phyloP scores from a whole-genome alignment of 2,888 invertebrate genomes.

The Silvanus unidentatus region DNA sequence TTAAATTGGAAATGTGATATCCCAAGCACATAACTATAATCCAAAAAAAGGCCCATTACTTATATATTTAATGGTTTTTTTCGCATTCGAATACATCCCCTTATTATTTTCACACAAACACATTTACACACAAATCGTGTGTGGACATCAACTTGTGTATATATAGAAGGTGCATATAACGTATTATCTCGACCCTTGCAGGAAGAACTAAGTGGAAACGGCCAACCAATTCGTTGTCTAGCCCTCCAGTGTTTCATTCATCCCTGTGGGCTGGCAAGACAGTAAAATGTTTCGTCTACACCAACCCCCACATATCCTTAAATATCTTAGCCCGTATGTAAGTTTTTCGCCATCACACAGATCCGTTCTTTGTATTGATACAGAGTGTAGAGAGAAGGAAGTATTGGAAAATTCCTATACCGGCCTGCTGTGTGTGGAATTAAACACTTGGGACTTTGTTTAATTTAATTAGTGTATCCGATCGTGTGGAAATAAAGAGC shows the following conservation, averaged over 20 bases:
- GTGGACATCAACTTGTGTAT: slow-evolving; percentile 26
- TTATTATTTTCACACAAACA: too few relatives aligned
- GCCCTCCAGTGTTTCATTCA: slow-evolving; percentile 43
- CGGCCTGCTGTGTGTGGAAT: too few relatives aligned
- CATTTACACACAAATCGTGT: slow-evolving; percentile 29
- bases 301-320: slow-evolving; percentile 28
- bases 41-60: slow-evolving; percentile 33
- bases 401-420: too few relatives aligned
- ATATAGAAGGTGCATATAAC: slow-evolving; percentile 27
- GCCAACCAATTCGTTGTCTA: slow-evolving; percentile 43
- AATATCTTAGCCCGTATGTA: slow-evolving; percentile 34
- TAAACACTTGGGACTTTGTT: too few relatives aligned
- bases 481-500: too few relatives aligned
- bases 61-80: slow-evolving; percentile 37
- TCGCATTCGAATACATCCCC: slow-evolving; percentile 23
- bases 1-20: slow-evolving; percentile 35
- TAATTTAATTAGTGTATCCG: too few relatives aligned
- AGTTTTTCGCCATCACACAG: too few relatives aligned
- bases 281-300: slow-evolving; percentile 37
- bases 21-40: slow-evolving; percentile 32
- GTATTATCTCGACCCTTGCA: slow-evolving; percentile 37
- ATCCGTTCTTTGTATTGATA: too few relatives aligned
- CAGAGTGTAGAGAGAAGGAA: too few relatives aligned
- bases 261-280: slow-evolving; percentile 41
- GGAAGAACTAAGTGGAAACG: slow-evolving; percentile 44